Conservation (phyloP, 1,140 invertebrate genomes). For the Eupristina koningsbergeri region DNA sequence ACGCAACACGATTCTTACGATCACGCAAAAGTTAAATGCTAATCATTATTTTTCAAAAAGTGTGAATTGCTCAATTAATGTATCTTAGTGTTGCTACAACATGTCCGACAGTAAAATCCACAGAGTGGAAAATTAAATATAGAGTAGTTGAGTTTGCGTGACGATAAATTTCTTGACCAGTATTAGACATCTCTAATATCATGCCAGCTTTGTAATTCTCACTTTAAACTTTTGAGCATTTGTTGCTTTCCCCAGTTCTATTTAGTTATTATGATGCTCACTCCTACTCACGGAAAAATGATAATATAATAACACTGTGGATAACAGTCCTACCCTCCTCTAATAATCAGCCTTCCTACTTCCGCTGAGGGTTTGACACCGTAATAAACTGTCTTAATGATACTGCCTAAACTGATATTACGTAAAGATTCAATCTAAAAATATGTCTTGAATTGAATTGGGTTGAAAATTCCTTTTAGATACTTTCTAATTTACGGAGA, state of each 20-base stretch:
- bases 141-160: not conserved
- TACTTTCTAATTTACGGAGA: conserved; percentile 2
- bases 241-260: not conserved
- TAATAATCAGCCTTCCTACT: conserved; percentile 35
- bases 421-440: conserved; percentile 34
- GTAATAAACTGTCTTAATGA: conserved; percentile 7
- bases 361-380: conserved; percentile 34
- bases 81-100: not conserved
- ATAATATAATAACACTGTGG: not conserved
- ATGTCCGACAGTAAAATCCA: not conserved
- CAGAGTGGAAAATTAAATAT: not conserved
- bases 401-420: conserved; percentile 4
- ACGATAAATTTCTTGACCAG: not conserved
- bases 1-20: not conserved
- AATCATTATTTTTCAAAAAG: not conserved
- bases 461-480: conserved; percentile 9
- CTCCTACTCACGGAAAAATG: not conserved
- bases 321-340: not conserved
- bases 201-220: not conserved
- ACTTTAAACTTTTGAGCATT: not conserved
- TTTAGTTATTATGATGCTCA: not conserved
- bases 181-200: not conserved
- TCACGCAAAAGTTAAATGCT: not conserved
- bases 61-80: not conserved
- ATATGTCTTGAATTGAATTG: conserved; percentile 31